These are phyloP conservation scores for Elephas maximus DNA, from an alignment of 2,113 vertebrate genomes.

Conservation along the genomic window DNA sequence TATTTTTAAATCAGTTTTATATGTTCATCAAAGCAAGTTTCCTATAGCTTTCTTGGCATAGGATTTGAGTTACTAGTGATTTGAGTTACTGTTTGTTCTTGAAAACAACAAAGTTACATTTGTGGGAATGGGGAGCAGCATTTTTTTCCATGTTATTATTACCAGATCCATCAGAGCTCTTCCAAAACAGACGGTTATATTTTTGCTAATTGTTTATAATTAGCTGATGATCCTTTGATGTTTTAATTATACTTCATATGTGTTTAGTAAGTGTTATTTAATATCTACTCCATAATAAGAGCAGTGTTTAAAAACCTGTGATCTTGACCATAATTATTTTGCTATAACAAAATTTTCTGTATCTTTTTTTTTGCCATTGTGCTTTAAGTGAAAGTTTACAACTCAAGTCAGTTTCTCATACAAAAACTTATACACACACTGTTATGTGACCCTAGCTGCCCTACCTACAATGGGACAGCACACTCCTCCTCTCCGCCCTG, in stretches of 20 bases:
- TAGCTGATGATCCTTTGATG: constrained; percentile 1
- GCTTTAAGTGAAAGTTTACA: too few relatives aligned
- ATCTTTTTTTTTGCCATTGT: background rate
- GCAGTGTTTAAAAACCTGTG: background rate
- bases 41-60: background rate
- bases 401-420: too few relatives aligned
- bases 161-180: background rate
- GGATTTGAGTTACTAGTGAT: background rate
- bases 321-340: constrained; percentile 1
- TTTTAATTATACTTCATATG: background rate
- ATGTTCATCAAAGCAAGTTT: background rate
- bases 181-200: background rate
- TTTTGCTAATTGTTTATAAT: constrained; percentile 45
- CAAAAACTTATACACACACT: too few relatives aligned
- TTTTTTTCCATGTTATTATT: background rate
- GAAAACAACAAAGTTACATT: background rate
- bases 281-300: background rate
- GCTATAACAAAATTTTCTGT: background rate
- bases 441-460: too few relatives aligned
- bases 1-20: background rate
- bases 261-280: constrained; percentile 15
- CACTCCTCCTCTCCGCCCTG: too few relatives aligned
- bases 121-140: background rate
- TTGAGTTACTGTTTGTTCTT: background rate
- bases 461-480: too few relatives aligned